phyloP scores from a whole-genome alignment of 2,113 vertebrate species.

The Nansenia antarctica region DNA sequence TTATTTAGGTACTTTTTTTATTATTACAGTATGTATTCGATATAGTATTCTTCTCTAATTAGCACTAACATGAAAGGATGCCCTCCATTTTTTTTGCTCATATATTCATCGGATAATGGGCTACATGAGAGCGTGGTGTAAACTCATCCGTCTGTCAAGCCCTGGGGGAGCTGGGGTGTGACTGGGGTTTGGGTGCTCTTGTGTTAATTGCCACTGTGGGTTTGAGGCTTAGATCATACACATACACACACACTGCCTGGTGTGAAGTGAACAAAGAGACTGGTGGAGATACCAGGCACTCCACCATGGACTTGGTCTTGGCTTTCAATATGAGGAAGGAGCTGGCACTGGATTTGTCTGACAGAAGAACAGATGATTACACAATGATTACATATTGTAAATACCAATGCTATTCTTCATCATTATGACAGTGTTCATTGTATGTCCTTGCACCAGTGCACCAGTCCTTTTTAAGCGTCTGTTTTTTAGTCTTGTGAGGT shows the following conservation, averaged over 20 bases:
- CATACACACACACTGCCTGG: no score
- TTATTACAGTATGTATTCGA: constrained; percentile 64
- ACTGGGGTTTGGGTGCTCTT: constrained; percentile 58
- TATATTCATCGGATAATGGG: constrained; percentile 77
- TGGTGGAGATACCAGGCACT: background rate
- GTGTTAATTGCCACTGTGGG: constrained; percentile 73
- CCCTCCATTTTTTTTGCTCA: constrained; percentile 65
- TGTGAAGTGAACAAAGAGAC: constrained; percentile 54
- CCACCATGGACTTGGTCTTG: no score
- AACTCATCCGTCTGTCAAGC: constrained; percentile 59
- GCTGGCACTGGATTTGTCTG: no score
- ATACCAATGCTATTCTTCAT: no score
- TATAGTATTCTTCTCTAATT: constrained; percentile 65
- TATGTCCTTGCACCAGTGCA: no score
- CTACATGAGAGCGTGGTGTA: constrained; percentile 52
- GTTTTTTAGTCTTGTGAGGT: background rate
- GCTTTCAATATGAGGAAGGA: no score
- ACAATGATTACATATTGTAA: no score
- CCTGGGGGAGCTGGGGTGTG: constrained; percentile 57
- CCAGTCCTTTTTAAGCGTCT: no score
- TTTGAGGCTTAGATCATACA: constrained; percentile 42
- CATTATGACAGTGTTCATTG: no score
- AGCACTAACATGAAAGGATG: constrained; percentile 64
- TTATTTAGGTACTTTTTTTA: constrained; percentile 34
- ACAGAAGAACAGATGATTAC: no score